Evolutionary conservation across 2,797 vertebrate species (phyloP), one percentile per base, ranked within the genome.

Genomic region (Clarias platycephalus): DNA sequence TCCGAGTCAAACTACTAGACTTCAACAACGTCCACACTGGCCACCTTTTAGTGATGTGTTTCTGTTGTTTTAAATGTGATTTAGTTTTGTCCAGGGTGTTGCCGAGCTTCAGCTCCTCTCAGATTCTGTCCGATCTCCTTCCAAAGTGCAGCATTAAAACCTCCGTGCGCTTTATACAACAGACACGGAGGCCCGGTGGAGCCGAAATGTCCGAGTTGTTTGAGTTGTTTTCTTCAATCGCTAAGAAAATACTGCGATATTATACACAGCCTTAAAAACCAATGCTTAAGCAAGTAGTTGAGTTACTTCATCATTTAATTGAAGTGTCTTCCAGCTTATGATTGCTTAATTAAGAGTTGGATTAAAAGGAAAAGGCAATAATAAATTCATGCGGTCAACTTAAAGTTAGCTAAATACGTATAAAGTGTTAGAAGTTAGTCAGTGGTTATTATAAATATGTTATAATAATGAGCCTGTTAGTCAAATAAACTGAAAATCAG

Each of bases 401-500:
- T 20, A 4, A 26, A 74, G 71, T 28, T 58, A 18, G 22, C 28
- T 10, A 60, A 58, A 49, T n/a, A 40, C 20, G 16, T 66, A n/a
- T 49, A 2, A 49, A 53, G 24, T 0, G 31, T 60, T 57, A 22
- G 10, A 40, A 64, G 2, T 20, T 57, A n/a, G 28, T 24, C 9
- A 60, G n/a, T 26, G 8, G 34, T 5, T 8, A 0, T 37, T 76
- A 57, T 34, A 16, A 55, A 24, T n/a, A 24, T 20, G 49, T 68
- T 67, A 60, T 31, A 24, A n/a, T 37, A 66, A 40, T 81, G 22
- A 34, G 22, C 0, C 20, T 22, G 12, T 83, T 79, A 18, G 12
- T 84, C 81, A 22, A 81, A 76, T 55, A 76, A 82, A 72, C 75
- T 88, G 89, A 84, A 77, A 81, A 90, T 91, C 92, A 92, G 89